phyloP scores from a whole-genome alignment of 1,140 invertebrate genomes.

The Propsilocerus akamusi region DNA sequence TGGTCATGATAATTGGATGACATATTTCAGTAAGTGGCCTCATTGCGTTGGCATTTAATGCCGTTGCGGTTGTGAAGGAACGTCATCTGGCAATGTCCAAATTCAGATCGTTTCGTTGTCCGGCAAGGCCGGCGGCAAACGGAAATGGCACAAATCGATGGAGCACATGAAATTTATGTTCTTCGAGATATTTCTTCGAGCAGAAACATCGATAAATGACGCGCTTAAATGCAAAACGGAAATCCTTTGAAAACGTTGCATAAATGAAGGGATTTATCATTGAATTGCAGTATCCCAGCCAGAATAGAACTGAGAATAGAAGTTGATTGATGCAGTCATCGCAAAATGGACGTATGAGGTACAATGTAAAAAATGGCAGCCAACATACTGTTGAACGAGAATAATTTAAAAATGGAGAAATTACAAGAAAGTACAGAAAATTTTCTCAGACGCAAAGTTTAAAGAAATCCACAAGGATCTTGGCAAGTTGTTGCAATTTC shows the following conservation, averaged over 20 bases:
- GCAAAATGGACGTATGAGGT: conserved; percentile 52
- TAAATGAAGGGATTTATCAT: conserved; percentile 68
- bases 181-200: conserved; percentile 12
- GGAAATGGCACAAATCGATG: background rate
- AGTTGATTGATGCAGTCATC: conserved; percentile 28
- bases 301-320: conserved; percentile 59
- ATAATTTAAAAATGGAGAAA: too few species aligned
- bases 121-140: background rate
- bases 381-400: too few species aligned
- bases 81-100: background rate
- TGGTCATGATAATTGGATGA: background rate
- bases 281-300: conserved; percentile 80
- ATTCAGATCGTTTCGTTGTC: background rate
- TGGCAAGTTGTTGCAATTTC: too few species aligned
- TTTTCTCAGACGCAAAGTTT: too few species aligned
- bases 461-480: too few species aligned
- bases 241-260: conserved; percentile 62
- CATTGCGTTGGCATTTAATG: background rate
- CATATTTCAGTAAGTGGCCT: background rate
- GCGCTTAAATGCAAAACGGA: conserved; percentile 57
- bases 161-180: background rate
- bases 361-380: conserved; percentile 70
- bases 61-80: background rate
- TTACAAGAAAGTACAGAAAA: too few species aligned
- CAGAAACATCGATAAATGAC: conserved; percentile 40